Evolutionary conservation across 92 coral and sea anemone genomes (phyloP), one percentile per base, ranked within the genome.

Genomic region (Actinostola sp.): DNA sequence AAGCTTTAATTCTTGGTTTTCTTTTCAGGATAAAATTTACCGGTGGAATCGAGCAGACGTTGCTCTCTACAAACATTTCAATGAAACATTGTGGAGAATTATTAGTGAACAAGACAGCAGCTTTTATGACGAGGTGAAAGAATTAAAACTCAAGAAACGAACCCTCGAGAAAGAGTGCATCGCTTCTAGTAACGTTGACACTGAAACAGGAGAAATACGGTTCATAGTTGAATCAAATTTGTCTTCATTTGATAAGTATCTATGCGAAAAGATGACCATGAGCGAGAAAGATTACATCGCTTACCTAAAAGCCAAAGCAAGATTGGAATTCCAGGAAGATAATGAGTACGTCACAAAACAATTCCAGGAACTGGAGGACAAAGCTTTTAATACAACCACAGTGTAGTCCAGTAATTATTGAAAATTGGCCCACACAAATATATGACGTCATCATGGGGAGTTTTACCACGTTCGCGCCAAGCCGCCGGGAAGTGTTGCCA

Each of bases 51-150:
- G 64, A 41, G 90, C 89, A 1, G 98, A 94, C 64, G 67, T 50
- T 48, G 64, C 71, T 19, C 69, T 91, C 15, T 94, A 94, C 49
- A 78, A 88, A 6, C 75, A 88, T 49, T 91, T 94, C 60, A 94
- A 94, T 84, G 71, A 78, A 23, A 88, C 95, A 3, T 74, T 94
- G 21, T 94, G 98, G 98, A 71, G 77, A 55, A 88, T 77, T 51
- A 77, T 94, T 9, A 55, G 61, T 0, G 66, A 66, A 11, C 91
- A 82, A 39, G 97, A 92, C 67, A 29, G 79, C 2, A 72, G 72
- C 15, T 93, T 93, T 63, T 56, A 48, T 39, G 75, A 89, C 33
- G 98, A 93, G 61, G 85, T 93, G 23, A 17, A 21, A 44, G 86
- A 90, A 46, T 57, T 93, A 39, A 75, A 75, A 48, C 12, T 20